Evolutionary conservation across 2,113 vertebrate genomes (phyloP).

Genomic region (Hystrix cristata): DNA sequence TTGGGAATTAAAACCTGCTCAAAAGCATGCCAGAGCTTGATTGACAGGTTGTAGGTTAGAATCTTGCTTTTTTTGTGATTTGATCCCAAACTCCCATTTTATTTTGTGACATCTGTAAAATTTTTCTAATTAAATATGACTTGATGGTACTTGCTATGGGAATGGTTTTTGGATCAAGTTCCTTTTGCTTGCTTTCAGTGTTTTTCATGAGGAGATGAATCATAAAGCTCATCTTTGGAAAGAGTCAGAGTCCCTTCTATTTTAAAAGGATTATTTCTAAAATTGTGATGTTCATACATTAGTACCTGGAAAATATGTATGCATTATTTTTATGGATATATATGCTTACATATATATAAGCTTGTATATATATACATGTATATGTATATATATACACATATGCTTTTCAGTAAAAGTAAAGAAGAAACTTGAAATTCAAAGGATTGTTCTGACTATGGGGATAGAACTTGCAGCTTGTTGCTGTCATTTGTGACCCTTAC

Average conservation of each 20-base stretch:
- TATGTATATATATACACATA: neutral
- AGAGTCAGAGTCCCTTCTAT: neutral
- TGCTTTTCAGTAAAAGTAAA: neutral
- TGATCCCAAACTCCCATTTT: constrained; percentile 33
- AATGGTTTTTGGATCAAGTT: constrained; percentile 5
- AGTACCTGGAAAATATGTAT: neutral
- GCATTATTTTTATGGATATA: neutral
- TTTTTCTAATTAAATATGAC: neutral
- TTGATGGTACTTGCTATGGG: neutral
- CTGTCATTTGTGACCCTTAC: constrained; percentile 1
- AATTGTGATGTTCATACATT: constrained; percentile 1
- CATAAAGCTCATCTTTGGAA: constrained; percentile 6
- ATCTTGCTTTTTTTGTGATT: constrained; percentile 24
- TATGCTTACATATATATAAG: neutral
- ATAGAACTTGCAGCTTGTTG: neutral
- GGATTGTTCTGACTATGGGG: neutral
- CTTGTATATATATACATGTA: neutral
- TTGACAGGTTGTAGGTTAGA: constrained; percentile 5
- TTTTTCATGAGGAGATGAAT: constrained; percentile 16
- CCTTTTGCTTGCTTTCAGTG: neutral
- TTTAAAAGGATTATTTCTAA: constrained; percentile 52
- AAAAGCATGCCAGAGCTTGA: constrained; percentile 19
- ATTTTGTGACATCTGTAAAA: neutral
- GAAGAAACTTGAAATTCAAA: neutral
- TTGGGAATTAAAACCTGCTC: constrained; percentile 28